Conservation (phyloP, 2,888 invertebrate species). For the Drosophila pseudotakahashii region DNA sequence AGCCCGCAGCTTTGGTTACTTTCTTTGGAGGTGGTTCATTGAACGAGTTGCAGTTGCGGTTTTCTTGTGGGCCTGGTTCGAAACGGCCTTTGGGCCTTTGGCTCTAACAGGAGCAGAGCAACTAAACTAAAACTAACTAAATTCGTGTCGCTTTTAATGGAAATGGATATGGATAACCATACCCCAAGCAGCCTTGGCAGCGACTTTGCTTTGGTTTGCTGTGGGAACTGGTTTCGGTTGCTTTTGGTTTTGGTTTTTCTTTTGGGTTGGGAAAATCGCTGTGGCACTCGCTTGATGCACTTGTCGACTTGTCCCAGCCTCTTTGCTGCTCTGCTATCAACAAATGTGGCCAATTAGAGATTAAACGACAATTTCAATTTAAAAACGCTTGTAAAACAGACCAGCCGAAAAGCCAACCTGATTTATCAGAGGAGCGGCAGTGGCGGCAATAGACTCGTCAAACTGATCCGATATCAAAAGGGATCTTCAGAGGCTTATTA, state of each 20-base stretch:
- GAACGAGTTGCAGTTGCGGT: conserved; percentile 40
- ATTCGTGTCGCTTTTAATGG: conserved; percentile 41
- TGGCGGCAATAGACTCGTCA: conserved; percentile 33
- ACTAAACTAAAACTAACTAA: conserved; percentile 16
- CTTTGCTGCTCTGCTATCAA: conserved; percentile 43
- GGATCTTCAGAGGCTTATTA: neutral
- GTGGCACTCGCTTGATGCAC: conserved; percentile 53
- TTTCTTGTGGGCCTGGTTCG: neutral
- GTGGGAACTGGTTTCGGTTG: conserved; percentile 57
- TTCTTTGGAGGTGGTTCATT: conserved; percentile 58
- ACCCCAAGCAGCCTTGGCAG: conserved; percentile 37
- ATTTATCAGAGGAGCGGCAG: conserved; percentile 12
- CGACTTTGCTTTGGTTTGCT: conserved; percentile 46
- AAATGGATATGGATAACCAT: conserved; percentile 16
- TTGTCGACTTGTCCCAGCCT: conserved; percentile 49
- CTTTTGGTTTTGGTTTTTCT: neutral
- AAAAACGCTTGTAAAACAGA: conserved; percentile 47
- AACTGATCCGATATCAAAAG: neutral
- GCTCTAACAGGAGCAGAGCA: conserved; percentile 50
- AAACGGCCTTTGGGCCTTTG: conserved; percentile 47
- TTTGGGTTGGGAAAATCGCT: conserved; percentile 52
- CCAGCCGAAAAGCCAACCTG: conserved; percentile 43
- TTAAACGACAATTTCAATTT: conserved; percentile 74
- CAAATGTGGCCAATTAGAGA: conserved; percentile 67
- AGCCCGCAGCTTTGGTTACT: conserved; percentile 11